Conservation (phyloP, 2,888 invertebrate species). For the Icerya purchasi region DNA sequence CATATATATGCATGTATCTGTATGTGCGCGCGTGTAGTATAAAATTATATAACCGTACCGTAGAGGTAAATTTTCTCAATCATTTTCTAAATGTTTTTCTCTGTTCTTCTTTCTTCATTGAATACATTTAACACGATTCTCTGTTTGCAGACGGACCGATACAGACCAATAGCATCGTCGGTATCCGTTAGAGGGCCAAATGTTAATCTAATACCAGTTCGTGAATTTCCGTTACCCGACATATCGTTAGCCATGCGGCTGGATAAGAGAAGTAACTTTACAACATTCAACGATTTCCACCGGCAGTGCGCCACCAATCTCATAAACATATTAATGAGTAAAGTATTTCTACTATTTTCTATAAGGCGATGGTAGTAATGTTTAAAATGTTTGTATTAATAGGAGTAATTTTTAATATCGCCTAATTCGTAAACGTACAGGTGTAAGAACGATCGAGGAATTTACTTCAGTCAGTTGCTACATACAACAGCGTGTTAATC, state of each 20-base stretch:
- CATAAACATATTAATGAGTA: conserved; percentile 44
- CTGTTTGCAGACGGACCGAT: conserved; percentile 35
- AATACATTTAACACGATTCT: too few species aligned
- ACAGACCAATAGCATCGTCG: conserved; percentile 33
- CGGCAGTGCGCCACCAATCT: conserved; percentile 45
- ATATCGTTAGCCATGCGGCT: conserved; percentile 37
- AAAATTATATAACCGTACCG: too few species aligned
- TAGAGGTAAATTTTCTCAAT: too few species aligned
- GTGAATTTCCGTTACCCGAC: conserved; percentile 39
- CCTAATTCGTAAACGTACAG: too few species aligned
- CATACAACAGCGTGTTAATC: conserved; percentile 50
- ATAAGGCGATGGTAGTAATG: too few species aligned
- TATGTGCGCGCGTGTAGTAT: too few species aligned
- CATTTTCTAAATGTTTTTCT: too few species aligned
- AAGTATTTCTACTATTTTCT: too few species aligned
- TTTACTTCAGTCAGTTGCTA: conserved; percentile 47
- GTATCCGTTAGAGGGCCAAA: conserved; percentile 30
- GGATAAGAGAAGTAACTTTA: conserved; percentile 43
- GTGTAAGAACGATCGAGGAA: conserved; percentile 45
- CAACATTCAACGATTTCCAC: conserved; percentile 49
- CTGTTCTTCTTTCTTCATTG: too few species aligned
- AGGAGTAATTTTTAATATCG: too few species aligned
- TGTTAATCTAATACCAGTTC: conserved; percentile 28
- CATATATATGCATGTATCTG: too few species aligned
- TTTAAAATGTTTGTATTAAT: too few species aligned